Base-by-base conservation (phyloP, 2,797 vertebrate genomes). In the Babyrousa celebensis region DNA sequence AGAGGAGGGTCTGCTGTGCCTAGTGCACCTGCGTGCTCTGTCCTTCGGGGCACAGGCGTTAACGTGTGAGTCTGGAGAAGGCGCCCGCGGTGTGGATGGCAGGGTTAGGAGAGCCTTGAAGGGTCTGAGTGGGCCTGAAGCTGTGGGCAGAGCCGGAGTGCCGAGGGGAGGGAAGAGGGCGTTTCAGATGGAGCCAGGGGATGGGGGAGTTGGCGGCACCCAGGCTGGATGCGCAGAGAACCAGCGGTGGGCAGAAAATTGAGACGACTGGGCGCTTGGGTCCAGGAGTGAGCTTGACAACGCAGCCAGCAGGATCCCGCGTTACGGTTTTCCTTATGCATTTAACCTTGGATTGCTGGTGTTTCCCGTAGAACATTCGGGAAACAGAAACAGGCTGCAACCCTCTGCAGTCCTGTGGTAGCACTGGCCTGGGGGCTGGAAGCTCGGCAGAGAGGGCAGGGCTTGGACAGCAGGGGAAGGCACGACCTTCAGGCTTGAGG, bases 1-100 rank as follows among this genome's bases (percentile, higher is more conserved):
- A 0, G 6, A 5, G n/a, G 27, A 21, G n/a, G n/a, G 14, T 32
- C 1, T 3, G 3, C 56, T 3, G 15, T 1, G 1, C 15, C 0
- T 6, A 29, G 23, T 20, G 32, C 18, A 23, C 6, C 6, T 2
- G 12, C 16, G 1, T 43, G n/a, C 1, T n/a, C 3, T 14, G n/a
- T 60, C 23, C 2, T 14, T 62, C 11, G 6, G 6, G 82, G 27
- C 36, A 18, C 7, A 29, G 20, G n/a, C 3, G 11, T 70, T 25
- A 2, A 1, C 23, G 32, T 6, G 0, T 12, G 25, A 23, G 17
- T 21, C 58, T 23, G 12, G 32, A 58, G 25, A 54, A 25, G 54
- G 67, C 6, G 20, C 10, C 14, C 1, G 14, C 9, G 0, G 2
- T 60, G 23, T 16, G 1, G 63, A 52, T 16, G 10, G 15, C 12